Base-by-base conservation (phyloP, 1,140 invertebrate species). In the Trichoplusia ni region DNA sequence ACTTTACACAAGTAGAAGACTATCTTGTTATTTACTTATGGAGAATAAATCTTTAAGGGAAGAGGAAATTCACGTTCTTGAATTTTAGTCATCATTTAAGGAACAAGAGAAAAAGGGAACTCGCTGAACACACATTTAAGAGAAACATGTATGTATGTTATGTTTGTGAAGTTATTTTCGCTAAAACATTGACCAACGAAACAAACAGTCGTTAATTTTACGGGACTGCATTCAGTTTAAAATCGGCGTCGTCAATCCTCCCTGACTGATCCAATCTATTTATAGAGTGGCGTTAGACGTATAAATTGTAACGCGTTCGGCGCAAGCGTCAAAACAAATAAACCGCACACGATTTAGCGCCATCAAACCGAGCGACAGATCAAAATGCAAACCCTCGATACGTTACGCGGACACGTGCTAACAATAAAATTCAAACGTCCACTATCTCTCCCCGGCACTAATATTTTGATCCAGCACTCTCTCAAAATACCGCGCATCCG, bases 401-500 rank as follows among this genome's bases (percentile, higher is more conserved):
- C 54, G 54, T 68, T 44, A 61, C 38, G 21, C 47, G 27, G 53
- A 76, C 82, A 88, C 73, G 73, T 88, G 85, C 63, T 60, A 56
- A 69, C 76, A 69, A 86, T 88, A 82, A 88, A 86, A 74, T 79
- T 40, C 51, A 66, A 72, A 64, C 54, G 66, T 70, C 75, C 40
- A 64, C 69, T 42, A 60, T 73, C 60, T 73, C 58, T 63, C 49
- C 54, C 44, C 37, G 59, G 33, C 59, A 64, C 65, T 72, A 77
- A 82, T 77, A 79, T 83, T 85, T 83, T 75, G 76, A 85, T 78
- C 73, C 61, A 42, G 63, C 58, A 63, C 66, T 72, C 67, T 72
- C 67, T 78, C 63, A 64, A 80, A 80, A 79, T 79, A 75, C 58
- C 62, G 69, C 11, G 77, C 77, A 81, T 82, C 79, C 81, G 79